These are phyloP conservation scores for Simalia tracyae DNA, from an alignment of 2,797 vertebrate genomes.

Conservation along the genomic window DNA sequence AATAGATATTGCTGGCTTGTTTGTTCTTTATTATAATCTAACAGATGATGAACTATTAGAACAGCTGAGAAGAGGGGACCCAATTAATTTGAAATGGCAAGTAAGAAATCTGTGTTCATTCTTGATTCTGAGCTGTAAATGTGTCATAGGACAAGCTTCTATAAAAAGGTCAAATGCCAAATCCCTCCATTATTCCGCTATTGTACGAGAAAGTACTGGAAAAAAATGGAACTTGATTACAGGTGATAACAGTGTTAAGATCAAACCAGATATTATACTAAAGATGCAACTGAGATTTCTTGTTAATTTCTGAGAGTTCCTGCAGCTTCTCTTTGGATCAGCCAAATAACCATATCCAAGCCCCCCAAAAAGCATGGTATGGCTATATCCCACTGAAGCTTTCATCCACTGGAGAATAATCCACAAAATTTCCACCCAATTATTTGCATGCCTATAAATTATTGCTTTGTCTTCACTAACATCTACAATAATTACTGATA, in stretches of 20 bases:
- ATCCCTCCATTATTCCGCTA: conserved; percentile 5
- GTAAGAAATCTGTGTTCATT: conserved; percentile 40
- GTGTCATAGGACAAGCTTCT: conserved; percentile 45
- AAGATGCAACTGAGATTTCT: not conserved
- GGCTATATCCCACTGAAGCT: not conserved
- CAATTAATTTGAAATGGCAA: conserved; percentile 60
- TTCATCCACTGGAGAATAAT: conserved; percentile 12
- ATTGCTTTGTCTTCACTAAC: conserved; percentile 37
- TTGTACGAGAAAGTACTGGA: not conserved
- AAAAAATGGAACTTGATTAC: not conserved
- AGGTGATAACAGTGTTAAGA: conserved; percentile 9
- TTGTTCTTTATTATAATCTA: conserved; percentile 59
- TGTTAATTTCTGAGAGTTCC: not conserved
- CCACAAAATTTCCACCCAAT: not conserved
- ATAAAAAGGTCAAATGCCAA: conserved; percentile 53
- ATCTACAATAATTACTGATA: conserved; percentile 64
- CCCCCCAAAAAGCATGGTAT: not conserved
- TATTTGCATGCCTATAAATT: conserved; percentile 22
- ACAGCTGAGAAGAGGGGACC: conserved; percentile 54
- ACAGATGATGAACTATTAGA: conserved; percentile 67
- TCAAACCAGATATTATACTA: conserved; percentile 1
- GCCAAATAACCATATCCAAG: conserved; percentile 4
- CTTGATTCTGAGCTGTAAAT: conserved; percentile 57
- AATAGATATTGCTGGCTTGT: conserved; percentile 66
- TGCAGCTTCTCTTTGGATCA: not conserved